phyloP scores from a whole-genome alignment of 2,888 invertebrate species.

The Ceramica pisi region DNA sequence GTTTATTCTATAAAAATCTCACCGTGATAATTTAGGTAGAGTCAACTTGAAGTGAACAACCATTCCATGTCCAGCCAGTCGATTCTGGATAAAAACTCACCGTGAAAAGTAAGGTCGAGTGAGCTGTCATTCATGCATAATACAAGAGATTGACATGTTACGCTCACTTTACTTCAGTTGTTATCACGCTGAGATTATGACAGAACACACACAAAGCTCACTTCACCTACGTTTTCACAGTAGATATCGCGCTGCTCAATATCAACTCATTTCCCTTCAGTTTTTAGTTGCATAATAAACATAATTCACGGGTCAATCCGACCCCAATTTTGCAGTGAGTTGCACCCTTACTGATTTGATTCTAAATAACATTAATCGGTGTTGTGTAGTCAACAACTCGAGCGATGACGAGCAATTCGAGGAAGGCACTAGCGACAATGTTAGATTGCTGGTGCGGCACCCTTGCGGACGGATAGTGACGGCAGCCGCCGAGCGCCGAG shows the following conservation, averaged over 20 bases:
- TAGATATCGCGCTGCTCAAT: background rate
- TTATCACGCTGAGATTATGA: too few relatives aligned
- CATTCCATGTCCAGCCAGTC: too few relatives aligned
- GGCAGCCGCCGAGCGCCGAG: slow-evolving; percentile 19
- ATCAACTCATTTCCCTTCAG: background rate
- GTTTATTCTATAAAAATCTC: too few relatives aligned
- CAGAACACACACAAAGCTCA: too few relatives aligned
- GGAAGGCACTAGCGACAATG: slow-evolving; percentile 18
- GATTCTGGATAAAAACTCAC: too few relatives aligned
- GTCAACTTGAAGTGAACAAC: too few relatives aligned
- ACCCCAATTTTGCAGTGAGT: background rate
- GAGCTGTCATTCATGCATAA: too few relatives aligned
- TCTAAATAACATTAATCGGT: background rate
- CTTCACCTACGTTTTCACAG: too few relatives aligned
- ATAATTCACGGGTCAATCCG: background rate
- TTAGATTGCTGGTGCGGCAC: slow-evolving; percentile 28
- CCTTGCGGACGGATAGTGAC: slow-evolving; percentile 9
- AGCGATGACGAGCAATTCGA: slow-evolving; percentile 40
- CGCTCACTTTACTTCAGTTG: too few relatives aligned
- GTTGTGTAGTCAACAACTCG: slow-evolving; percentile 36
- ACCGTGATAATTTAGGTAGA: too few relatives aligned
- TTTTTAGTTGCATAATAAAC: background rate
- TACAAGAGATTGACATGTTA: too few relatives aligned
- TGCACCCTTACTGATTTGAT: background rate
- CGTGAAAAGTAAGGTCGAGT: too few relatives aligned